A percentile compares a stretch with the other conserved stretches of the same genome.
Conservation (phyloP, 1,140 invertebrate genomes). For the Pogonomyrmex californicus region DNA sequence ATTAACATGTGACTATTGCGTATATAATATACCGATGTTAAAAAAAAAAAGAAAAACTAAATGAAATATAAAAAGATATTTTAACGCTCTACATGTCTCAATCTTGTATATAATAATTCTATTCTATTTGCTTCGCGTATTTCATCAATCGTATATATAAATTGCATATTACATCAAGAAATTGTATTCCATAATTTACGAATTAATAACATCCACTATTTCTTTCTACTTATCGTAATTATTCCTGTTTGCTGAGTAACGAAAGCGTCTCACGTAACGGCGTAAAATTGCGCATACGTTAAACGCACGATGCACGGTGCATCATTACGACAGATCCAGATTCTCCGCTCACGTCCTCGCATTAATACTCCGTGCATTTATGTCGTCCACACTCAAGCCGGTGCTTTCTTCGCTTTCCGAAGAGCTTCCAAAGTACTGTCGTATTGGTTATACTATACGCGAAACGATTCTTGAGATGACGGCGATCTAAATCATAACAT, state of each 20-base stretch:
- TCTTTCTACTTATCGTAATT: constrained; percentile 16
- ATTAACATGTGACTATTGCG: neutral
- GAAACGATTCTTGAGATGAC: constrained; percentile 42
- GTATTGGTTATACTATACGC: constrained; percentile 32
- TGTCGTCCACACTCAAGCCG: constrained; percentile 7
- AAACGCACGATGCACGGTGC: constrained; percentile 33
- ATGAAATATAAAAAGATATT: neutral
- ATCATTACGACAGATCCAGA: constrained; percentile 52
- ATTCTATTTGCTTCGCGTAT: neutral
- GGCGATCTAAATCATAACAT: constrained; percentile 11
- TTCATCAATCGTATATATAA: neutral
- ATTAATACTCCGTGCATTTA: constrained; percentile 53
- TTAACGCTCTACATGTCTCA: neutral
- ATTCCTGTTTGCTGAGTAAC: neutral
- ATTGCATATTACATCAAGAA: neutral
- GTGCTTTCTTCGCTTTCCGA: constrained; percentile 12
- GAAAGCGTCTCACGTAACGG: constrained; percentile 30
- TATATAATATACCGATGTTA: neutral
- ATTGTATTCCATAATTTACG: neutral
- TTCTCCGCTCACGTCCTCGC: constrained; percentile 23
- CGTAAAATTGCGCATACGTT: constrained; percentile 16
- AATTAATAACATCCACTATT: neutral
- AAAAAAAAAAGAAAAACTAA: neutral
- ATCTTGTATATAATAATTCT: neutral
- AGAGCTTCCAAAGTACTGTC: constrained; percentile 40